Base-by-base conservation (phyloP, 1,140 invertebrate species). In the Aphelenchoides besseyi region DNA sequence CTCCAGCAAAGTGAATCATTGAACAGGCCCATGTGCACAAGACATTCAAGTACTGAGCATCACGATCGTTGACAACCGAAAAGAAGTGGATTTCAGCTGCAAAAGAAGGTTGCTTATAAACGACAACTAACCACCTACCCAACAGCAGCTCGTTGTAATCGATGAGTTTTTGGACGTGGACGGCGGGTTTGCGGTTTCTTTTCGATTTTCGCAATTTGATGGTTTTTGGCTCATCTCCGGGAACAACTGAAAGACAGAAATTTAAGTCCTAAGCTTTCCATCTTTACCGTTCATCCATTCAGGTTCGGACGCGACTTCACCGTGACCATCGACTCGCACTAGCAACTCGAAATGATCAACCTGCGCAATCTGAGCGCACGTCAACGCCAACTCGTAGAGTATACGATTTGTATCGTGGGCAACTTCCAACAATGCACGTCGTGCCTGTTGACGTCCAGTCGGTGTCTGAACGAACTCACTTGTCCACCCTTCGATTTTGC, bases 11-110 rank as follows among this genome's bases (percentile, higher is more conserved):
- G 36, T 82, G 72, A 30, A 80, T 67, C 3, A 62, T 36, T 9
- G 72, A 68, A 18, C 69, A 74, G 8, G 69, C 79, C 80, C 80
- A 82, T 26, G 69, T 78, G 23, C 59, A 66, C 1, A 82, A 48
- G n/a, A 82, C 70, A 53, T 82, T 76, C 35, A 82, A 52, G n/a
- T 73, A 67, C 61, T 77, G 73, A 3, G 79, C 61, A 53, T 82
- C 80, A 3, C 73, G 12, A 28, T 76, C 71, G 52, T 75, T 78
- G 32, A 82, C 62, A 29, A 71, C 70, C 3, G 68, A 70, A 63
- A 66, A 82, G 63, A 82, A 82, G 26, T 78, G 74, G 28, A 81
- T 73, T 75, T 81, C 79, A 16, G 71, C 79, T 75, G 36, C 32
- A 77, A 77, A 12, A 3, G 23, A 36, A 64, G 28, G 5, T 57